Percentiles rank a stretch among this genome's conserved stretches.
Conservation (phyloP, 2,113 vertebrate genomes). For the Colistium nudipinnis region DNA sequence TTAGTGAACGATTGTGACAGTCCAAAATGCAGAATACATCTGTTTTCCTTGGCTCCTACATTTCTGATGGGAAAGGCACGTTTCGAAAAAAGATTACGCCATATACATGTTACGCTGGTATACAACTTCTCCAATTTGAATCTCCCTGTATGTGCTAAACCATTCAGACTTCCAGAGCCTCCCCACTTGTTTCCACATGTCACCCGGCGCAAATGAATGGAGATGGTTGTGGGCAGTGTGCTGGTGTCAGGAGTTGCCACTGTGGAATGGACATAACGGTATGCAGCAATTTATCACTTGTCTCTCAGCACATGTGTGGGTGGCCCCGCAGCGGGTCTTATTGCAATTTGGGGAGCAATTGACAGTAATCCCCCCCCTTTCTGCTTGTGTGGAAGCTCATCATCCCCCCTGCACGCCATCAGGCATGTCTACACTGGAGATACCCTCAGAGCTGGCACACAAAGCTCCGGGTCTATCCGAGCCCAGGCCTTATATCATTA, state of each 20-base stretch:
- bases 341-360: conserved; percentile 80
- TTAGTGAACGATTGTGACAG: not conserved
- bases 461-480: conserved; percentile 21
- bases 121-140: conserved; percentile 16
- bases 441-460: conserved; percentile 42
- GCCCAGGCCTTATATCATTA: conserved; percentile 54
- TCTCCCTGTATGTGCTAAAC: not conserved
- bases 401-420: conserved; percentile 42
- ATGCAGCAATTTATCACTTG: conserved; percentile 75
- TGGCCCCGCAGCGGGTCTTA: conserved; percentile 75
- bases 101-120: too few species aligned
- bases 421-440: conserved; percentile 56
- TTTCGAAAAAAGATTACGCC: not conserved
- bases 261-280: conserved; percentile 69
- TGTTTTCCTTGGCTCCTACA: conserved; percentile 8
- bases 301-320: conserved; percentile 74
- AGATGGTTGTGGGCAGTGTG: conserved; percentile 35
- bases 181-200: conserved; percentile 46
- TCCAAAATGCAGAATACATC: not conserved
- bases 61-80: not conserved
- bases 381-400: conserved; percentile 66
- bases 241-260: conserved; percentile 51
- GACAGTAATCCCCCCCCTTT: conserved; percentile 77
- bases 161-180: conserved; percentile 16
- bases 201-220: conserved; percentile 14